Conservation (phyloP, 2,113 vertebrate genomes). For the Oenanthe melanoleuca region DNA sequence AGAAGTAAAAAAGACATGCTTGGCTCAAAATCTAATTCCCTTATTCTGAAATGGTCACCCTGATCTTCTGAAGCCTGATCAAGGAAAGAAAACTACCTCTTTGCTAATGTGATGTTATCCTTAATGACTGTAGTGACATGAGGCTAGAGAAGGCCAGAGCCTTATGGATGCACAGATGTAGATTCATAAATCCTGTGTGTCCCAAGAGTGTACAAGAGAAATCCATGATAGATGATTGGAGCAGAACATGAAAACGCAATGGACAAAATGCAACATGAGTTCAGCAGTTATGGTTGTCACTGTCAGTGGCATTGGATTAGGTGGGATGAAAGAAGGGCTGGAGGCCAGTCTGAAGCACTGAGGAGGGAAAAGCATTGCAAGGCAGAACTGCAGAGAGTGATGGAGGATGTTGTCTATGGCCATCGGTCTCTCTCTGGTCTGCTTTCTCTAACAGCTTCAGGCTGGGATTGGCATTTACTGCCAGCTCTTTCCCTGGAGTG, state of each 20-base stretch:
- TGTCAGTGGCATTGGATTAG: background rate
- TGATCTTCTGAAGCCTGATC: background rate
- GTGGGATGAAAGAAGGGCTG: background rate
- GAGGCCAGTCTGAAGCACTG: background rate
- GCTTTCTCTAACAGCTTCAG: background rate
- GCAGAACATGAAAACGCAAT: background rate
- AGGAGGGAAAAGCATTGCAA: background rate
- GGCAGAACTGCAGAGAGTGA: background rate
- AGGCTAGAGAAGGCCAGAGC: background rate
- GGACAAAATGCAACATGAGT: background rate
- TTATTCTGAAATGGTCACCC: background rate
- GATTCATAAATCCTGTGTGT: background rate
- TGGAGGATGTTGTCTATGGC: background rate
- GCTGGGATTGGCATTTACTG: background rate
- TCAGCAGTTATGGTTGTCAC: background rate
- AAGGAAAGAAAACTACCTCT: background rate
- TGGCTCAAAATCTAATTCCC: background rate
- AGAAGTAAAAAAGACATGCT: background rate
- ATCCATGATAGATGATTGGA: background rate
- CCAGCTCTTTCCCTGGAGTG: background rate
- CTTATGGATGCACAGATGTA: background rate
- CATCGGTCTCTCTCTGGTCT: accelerated
- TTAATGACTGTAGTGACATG: background rate
- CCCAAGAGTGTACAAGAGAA: background rate
- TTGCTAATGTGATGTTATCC: background rate